Evolutionary conservation across 2,113 vertebrate species (phyloP).

Genomic region (Megaptera novaeangliae): DNA sequence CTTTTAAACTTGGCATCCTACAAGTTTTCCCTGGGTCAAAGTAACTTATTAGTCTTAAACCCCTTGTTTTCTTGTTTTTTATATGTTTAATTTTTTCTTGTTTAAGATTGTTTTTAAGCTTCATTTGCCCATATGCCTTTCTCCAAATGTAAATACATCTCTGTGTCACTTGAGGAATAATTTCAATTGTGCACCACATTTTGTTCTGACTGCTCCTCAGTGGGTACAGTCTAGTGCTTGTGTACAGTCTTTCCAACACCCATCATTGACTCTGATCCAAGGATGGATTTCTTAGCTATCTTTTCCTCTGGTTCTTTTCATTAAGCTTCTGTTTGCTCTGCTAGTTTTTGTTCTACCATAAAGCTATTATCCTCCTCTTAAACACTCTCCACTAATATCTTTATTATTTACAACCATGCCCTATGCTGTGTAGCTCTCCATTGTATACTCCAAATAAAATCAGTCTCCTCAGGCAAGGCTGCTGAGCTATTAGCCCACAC

Average conservation of each 20-base stretch:
- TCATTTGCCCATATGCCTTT: not conserved
- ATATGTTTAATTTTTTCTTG: too few species aligned
- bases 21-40: not conserved
- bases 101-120: too few species aligned
- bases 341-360: not conserved
- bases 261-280: not conserved
- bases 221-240: not conserved
- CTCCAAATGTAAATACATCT: not conserved
- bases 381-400: not conserved
- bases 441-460: not conserved
- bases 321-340: not conserved
- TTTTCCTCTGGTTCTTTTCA: not conserved
- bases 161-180: not conserved
- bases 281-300: not conserved
- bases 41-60: not conserved
- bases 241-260: not conserved
- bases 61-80: not conserved
- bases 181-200: not conserved
- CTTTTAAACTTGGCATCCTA: not conserved
- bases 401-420: not conserved
- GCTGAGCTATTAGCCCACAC: not conserved
- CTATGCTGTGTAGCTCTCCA: not conserved
- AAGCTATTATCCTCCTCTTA: not conserved
- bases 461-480: not conserved
- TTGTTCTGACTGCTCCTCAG: not conserved